A percentile compares a stretch with the other conserved stretches of the same genome.
Conservation (phyloP, 1,140 invertebrate genomes). For the Brachionus paranguensis region DNA sequence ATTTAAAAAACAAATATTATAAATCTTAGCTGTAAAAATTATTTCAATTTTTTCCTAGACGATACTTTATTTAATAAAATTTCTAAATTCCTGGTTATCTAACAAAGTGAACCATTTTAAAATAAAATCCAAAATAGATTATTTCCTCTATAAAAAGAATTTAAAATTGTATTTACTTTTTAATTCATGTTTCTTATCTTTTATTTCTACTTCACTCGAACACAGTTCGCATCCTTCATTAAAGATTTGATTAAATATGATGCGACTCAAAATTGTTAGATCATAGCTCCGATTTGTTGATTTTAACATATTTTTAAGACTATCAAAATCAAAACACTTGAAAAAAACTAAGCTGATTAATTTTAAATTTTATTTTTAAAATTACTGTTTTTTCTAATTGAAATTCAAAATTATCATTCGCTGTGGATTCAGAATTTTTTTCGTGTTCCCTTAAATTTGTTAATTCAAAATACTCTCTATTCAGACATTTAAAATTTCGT, state of each 20-base stretch:
- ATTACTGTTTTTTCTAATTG: background rate
- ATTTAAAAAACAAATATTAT: no score
- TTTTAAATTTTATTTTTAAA: background rate
- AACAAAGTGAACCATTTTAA: no score
- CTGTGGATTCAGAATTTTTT: background rate
- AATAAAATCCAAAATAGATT: no score
- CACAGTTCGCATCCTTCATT: background rate
- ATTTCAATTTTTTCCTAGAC: background rate
- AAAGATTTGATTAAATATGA: background rate
- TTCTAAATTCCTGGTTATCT: no score
- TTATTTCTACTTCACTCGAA: background rate
- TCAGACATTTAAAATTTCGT: background rate
- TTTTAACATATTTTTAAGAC: background rate
- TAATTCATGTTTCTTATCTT: background rate
- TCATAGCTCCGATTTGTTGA: background rate
- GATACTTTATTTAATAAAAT: no score
- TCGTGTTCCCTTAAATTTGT: background rate
- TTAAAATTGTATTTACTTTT: background rate
- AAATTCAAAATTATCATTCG: background rate
- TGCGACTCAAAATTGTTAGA: background rate
- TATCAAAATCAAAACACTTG: background rate
- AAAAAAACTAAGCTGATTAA: background rate
- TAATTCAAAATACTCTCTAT: background rate
- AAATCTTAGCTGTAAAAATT: background rate
- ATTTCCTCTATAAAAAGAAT: no score